Evolutionary conservation across 2,888 invertebrate species (phyloP).

Genomic region (Aspidiotus destructor): DNA sequence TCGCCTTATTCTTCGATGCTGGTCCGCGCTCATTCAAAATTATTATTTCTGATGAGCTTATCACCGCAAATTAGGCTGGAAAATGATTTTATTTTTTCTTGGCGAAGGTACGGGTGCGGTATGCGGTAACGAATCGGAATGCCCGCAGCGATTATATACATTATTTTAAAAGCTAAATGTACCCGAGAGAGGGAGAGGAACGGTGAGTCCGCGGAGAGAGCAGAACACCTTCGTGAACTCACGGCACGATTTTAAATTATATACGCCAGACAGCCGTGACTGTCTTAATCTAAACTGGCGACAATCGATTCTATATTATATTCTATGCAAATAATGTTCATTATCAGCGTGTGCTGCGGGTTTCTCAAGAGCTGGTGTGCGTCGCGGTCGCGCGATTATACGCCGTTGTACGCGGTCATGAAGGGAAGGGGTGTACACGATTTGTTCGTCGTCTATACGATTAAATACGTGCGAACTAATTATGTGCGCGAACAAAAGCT

Average conservation of each 20-base stretch:
- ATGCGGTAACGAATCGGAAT: not conserved
- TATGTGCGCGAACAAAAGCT: too few relatives aligned
- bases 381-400: not conserved
- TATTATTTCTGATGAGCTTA: conserved; percentile 2
- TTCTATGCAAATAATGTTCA: not conserved
- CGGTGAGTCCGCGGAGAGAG: too few relatives aligned
- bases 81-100: not conserved
- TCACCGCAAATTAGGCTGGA: not conserved
- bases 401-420: not conserved
- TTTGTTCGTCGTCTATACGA: too few relatives aligned
- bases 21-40: not conserved
- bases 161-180: not conserved
- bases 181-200: too few relatives aligned
- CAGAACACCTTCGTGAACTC: not conserved
- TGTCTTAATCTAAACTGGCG: conserved; percentile 3
- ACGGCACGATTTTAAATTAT: conserved; percentile 2
- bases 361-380: not conserved
- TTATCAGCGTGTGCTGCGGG: not conserved
- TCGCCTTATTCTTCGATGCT: too few relatives aligned
- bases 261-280: not conserved
- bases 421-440: too few relatives aligned
- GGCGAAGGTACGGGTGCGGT: not conserved
- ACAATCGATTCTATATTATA: not conserved
- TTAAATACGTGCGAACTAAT: too few relatives aligned
- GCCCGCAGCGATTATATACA: not conserved